Evolutionary conservation across 2,113 vertebrate genomes (phyloP).

Genomic region (Lepus timidus): DNA sequence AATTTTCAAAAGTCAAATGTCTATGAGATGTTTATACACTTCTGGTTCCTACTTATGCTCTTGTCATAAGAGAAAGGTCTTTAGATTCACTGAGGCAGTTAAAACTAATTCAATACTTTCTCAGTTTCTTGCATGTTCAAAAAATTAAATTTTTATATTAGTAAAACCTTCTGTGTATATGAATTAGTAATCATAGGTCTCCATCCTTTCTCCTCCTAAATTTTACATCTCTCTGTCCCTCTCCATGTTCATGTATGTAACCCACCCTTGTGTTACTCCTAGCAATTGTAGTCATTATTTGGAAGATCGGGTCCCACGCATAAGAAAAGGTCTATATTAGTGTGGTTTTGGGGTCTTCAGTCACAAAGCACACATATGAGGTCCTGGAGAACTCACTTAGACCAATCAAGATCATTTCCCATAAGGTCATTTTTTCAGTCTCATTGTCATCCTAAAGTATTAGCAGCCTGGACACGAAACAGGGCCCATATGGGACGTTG

Average conservation of each 20-base stretch:
- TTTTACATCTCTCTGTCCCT: neutral
- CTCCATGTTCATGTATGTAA: neutral
- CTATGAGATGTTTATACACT: neutral
- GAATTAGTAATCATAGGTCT: neutral
- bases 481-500: too few species aligned
- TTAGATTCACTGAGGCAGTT: constrained; percentile 66
- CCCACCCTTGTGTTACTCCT: neutral
- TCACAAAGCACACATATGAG: neutral
- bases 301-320: neutral
- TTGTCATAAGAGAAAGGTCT: neutral
- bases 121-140: neutral
- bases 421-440: neutral
- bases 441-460: neutral
- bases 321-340: neutral
- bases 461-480: too few species aligned
- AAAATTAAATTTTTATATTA: neutral
- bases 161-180: neutral
- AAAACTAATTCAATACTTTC: constrained; percentile 40
- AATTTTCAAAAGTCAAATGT: neutral
- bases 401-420: rapidly evolving
- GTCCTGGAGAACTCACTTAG: constrained; percentile 2
- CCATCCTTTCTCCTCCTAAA: neutral
- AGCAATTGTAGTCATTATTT: neutral
- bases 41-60: constrained; percentile 12
- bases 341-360: neutral